A percentile compares a stretch with the other conserved stretches of the same genome.
phyloP scores from a whole-genome alignment of 2,797 vertebrate species.

The Pipistrellus kuhlii region DNA sequence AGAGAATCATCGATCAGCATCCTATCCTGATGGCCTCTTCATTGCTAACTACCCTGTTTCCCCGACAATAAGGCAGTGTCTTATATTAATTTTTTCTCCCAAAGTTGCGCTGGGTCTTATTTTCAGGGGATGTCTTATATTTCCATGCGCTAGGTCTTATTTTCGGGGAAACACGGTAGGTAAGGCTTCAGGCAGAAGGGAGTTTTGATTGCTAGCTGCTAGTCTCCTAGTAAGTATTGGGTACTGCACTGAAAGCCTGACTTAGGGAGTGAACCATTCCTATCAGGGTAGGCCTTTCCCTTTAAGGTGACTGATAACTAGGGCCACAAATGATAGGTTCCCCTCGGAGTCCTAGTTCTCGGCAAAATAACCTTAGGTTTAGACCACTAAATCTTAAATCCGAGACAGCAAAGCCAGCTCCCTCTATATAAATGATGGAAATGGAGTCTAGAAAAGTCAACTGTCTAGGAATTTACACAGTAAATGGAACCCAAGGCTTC shows the following conservation, averaged over 20 bases:
- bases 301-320: slow-evolving; percentile 46
- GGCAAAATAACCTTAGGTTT: slow-evolving; percentile 49
- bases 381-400: slow-evolving; percentile 33
- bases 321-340: background rate
- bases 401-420: background rate
- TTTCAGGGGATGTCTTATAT: too few species aligned
- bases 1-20: too few species aligned
- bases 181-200: slow-evolving; percentile 30
- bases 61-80: too few species aligned
- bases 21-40: too few species aligned
- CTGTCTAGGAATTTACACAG: slow-evolving; percentile 15
- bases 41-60: background rate
- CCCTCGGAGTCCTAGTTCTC: background rate
- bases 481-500: background rate
- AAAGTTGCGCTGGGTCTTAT: too few species aligned
- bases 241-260: background rate
- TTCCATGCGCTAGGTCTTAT: too few species aligned
- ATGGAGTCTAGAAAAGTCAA: background rate
- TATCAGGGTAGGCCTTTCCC: slow-evolving; percentile 21
- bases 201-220: background rate
- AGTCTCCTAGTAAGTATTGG: background rate
- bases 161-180: too few species aligned
- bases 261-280: background rate
- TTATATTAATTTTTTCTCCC: too few species aligned
- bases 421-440: background rate